Evolutionary conservation across 1,140 invertebrate genomes (phyloP), one percentile per base, ranked within the genome.

Genomic region (Papilio helenus): DNA sequence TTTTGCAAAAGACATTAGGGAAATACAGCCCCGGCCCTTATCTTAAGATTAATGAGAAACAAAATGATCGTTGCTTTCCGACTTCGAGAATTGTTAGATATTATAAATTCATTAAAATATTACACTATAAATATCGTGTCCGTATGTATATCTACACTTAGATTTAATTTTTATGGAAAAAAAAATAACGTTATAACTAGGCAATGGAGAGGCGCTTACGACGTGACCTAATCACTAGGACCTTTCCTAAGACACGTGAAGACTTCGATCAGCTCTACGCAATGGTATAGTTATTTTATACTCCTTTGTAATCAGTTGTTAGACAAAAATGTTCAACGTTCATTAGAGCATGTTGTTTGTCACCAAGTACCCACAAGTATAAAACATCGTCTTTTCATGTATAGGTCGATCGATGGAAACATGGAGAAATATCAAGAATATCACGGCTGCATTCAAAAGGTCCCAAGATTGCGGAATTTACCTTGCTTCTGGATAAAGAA

Each of bases 211-310:
- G 93, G 72, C 90, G 96, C 79, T 87, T 95, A 65, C 90, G 94
- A 34, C 87, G 88, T 61, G 96, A 96, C 83, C 92, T 96, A 9
- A 89, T 95, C 55, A 95, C 95, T 23, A 95, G 95, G 86, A 95
- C 95, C 1, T 95, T 95, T 87, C 96, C 96, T 0, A 95, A 94
- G 81, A 95, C 95, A 0, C 95, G 95, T 79, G 93, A 95, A 81
- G 96, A 97, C 86, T 97, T 97, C 81, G 95, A 96, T 79, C 95
- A 96, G 90, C 87, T 97, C 2, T 97, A 96, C 82, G 92, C 94
- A 39, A 39, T 39, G 34, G 34, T 39, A 39, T 34, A 4, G 34
- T 8, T 39, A 0, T 39, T 39, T 39, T 39, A 8, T 39, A 39
- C 34, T 39, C 34, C 5, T 39, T 39, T 39, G 7, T 39, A 39